These are phyloP conservation scores for Wiebesia pumilae DNA, from an alignment of 1,140 invertebrate genomes.

Conservation along the genomic window DNA sequence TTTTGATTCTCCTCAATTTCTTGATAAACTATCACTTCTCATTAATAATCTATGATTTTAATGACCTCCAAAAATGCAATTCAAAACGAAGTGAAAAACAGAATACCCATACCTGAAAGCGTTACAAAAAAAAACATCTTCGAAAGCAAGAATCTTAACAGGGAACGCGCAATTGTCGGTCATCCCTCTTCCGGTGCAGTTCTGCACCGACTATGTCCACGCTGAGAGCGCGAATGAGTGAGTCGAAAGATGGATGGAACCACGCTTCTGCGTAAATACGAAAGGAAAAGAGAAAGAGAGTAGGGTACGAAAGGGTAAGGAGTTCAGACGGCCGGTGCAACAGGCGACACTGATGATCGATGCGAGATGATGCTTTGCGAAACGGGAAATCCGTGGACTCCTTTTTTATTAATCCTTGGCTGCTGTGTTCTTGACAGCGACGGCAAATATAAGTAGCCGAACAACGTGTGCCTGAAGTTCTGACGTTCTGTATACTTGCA, in stretches of 20 bases:
- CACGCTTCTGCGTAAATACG: no score
- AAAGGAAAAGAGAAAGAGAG: conserved; percentile 33
- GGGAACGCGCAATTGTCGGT: conserved; percentile 18
- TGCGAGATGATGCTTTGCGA: conserved; percentile 63
- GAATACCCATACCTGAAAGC: background rate
- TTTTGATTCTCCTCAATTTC: no score
- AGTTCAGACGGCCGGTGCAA: conserved; percentile 57
- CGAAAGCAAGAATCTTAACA: background rate
- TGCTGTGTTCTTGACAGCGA: background rate
- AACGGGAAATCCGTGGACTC: conserved; percentile 66
- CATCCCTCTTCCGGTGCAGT: background rate
- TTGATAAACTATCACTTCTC: no score
- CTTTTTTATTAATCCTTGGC: conserved; percentile 55
- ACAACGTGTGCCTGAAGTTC: background rate
- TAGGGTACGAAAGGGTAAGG: background rate
- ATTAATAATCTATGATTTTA: no score
- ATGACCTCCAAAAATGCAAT: background rate
- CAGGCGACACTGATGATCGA: conserved; percentile 72
- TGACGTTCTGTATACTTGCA: background rate
- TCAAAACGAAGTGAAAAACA: background rate
- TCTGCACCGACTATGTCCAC: background rate
- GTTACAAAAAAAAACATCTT: background rate
- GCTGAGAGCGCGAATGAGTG: conserved; percentile 2
- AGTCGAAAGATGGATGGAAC: no score
- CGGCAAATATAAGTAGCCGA: background rate